Conservation (phyloP, 2,888 invertebrate genomes). For the Apodemia mormo region DNA sequence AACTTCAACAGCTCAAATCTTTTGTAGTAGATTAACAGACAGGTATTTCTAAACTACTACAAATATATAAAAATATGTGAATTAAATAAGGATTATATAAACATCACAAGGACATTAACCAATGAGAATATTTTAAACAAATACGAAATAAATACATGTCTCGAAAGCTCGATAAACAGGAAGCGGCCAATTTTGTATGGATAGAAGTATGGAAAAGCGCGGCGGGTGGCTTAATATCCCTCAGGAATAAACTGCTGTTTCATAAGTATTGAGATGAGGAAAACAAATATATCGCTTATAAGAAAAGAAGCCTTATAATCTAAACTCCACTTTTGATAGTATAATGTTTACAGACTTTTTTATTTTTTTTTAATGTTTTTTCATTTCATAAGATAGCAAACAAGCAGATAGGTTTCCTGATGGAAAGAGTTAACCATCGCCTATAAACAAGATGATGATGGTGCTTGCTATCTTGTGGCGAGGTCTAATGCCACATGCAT, state of each 20-base stretch:
- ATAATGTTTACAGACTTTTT: neutral
- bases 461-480: no score
- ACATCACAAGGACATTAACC: neutral
- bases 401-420: no score
- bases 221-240: constrained; percentile 71
- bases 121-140: constrained; percentile 9
- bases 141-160: constrained; percentile 15
- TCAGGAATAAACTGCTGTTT: constrained; percentile 71
- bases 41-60: no score
- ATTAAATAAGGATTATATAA: neutral
- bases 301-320: constrained; percentile 51
- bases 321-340: constrained; percentile 43
- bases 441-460: no score
- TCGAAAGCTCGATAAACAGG: constrained; percentile 59
- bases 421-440: no score
- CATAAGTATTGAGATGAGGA: constrained; percentile 58
- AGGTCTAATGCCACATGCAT: no score
- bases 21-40: no score
- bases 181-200: constrained; percentile 57
- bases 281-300: constrained; percentile 62
- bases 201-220: constrained; percentile 49
- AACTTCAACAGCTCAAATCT: no score
- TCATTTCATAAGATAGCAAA: no score
- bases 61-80: no score
- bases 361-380: no score